Evolutionary conservation across 2,113 vertebrate species (phyloP).

Genomic region (Eolophus roseicapilla): DNA sequence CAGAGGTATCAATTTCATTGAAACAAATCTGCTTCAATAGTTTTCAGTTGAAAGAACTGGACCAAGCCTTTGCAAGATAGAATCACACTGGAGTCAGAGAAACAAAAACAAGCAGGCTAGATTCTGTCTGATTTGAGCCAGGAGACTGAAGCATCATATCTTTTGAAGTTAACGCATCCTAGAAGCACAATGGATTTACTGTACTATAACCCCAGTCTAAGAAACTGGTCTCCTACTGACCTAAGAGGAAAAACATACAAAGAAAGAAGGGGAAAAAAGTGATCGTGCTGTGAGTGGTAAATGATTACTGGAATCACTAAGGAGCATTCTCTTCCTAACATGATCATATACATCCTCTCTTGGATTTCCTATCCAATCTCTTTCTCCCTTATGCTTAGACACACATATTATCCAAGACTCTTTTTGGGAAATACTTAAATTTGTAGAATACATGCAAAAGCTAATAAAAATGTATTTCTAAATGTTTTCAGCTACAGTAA

Average conservation of each 20-base stretch:
- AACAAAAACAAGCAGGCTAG: conserved; percentile 17
- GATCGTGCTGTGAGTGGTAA: neutral
- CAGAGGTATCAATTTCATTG: conserved; percentile 45
- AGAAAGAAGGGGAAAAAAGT: neutral
- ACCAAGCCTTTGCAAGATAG: neutral
- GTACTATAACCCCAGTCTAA: neutral
- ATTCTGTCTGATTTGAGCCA: neutral
- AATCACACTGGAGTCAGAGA: neutral
- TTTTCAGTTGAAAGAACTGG: conserved; percentile 48
- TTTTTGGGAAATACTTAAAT: neutral
- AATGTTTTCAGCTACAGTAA: neutral
- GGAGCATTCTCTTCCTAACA: neutral
- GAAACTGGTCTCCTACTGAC: neutral
- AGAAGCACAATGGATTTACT: conserved; percentile 52
- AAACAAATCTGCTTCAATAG: conserved; percentile 22
- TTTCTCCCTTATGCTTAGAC: neutral
- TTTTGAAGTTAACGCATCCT: conserved; percentile 23
- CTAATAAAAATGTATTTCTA: neutral
- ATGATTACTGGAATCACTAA: neutral
- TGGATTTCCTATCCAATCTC: neutral
- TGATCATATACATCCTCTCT: neutral
- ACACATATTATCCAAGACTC: neutral
- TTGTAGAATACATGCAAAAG: neutral
- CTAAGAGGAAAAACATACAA: neutral
- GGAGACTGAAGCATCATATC: neutral